Conservation (phyloP, 2,797 vertebrate genomes). For the Phaenicophaeus curvirostris region DNA sequence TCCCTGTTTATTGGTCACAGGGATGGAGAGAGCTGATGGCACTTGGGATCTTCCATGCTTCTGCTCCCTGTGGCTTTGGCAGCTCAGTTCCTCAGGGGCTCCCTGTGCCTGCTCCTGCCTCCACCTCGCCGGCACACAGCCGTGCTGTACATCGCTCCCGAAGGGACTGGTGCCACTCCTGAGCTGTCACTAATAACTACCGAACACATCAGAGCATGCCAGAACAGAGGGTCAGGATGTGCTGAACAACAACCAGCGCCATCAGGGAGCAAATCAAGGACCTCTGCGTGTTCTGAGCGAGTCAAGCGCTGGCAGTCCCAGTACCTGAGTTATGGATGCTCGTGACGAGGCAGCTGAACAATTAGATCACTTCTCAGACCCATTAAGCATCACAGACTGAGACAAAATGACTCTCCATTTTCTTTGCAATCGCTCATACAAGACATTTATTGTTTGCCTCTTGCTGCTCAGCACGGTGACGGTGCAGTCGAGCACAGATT, state of each 20-base stretch:
- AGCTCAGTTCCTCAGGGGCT: rapidly evolving
- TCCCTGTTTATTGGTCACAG: not conserved
- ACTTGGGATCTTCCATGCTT: rapidly evolving
- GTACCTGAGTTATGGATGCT: slow-evolving; percentile 23
- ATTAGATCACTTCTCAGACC: slow-evolving; percentile 39
- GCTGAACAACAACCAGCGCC: not conserved
- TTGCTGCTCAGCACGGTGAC: not conserved
- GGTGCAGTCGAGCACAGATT: not conserved
- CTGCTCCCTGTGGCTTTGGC: not conserved
- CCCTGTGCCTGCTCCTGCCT: not conserved
- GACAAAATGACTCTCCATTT: slow-evolving; percentile 6
- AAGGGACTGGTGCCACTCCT: not conserved
- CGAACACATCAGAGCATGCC: rapidly evolving
- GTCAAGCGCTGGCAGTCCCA: not conserved
- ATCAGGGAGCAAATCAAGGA: not conserved
- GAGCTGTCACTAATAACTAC: not conserved
- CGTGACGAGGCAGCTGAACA: not conserved
- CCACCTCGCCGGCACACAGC: rapidly evolving
- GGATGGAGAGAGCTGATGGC: not conserved
- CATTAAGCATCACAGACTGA: slow-evolving; percentile 14
- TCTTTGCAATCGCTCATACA: slow-evolving; percentile 64
- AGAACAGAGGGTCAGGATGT: not conserved
- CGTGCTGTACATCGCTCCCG: rapidly evolving
- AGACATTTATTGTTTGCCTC: slow-evolving; percentile 55
- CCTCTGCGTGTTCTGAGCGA: not conserved